These are phyloP conservation scores for Macaria liturata DNA, from an alignment of 2,888 invertebrate genomes.

Conservation along the genomic window DNA sequence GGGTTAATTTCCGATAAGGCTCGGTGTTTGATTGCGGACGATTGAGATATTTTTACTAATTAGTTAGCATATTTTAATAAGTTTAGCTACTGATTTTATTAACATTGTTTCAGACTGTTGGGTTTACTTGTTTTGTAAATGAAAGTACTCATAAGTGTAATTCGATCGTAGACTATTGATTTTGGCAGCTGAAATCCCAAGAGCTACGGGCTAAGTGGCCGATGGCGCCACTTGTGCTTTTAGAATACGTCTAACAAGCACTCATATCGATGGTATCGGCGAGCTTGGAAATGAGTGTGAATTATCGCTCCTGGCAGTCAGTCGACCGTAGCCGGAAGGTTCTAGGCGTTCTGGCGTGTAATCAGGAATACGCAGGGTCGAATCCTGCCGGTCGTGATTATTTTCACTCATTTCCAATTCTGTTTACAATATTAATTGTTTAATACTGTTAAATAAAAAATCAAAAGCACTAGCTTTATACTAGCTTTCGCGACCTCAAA, in stretches of 20 bases:
- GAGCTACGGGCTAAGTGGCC: neutral
- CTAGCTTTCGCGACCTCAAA: neutral
- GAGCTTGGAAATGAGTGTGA: neutral
- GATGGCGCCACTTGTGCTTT: too few species aligned
- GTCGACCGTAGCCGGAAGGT: too few species aligned
- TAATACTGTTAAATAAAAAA: neutral
- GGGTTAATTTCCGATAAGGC: constrained; percentile 33
- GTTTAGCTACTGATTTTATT: neutral
- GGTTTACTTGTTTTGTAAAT: neutral
- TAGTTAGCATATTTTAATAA: neutral
- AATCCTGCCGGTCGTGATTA: too few species aligned
- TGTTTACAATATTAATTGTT: neutral
- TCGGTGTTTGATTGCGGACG: constrained; percentile 11
- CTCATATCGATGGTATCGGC: too few species aligned
- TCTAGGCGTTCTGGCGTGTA: too few species aligned
- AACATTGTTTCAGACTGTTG: neutral
- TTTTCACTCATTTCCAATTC: too few species aligned
- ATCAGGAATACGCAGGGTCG: too few species aligned
- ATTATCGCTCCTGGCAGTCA: neutral
- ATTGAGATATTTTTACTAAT: constrained; percentile 1
- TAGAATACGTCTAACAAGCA: too few species aligned
- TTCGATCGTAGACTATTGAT: neutral
- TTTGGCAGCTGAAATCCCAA: neutral
- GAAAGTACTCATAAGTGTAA: neutral
- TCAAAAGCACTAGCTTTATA: neutral